Evolutionary conservation across 1,140 invertebrate species (phyloP).

Genomic region (Rhopalosiphum padi): DNA sequence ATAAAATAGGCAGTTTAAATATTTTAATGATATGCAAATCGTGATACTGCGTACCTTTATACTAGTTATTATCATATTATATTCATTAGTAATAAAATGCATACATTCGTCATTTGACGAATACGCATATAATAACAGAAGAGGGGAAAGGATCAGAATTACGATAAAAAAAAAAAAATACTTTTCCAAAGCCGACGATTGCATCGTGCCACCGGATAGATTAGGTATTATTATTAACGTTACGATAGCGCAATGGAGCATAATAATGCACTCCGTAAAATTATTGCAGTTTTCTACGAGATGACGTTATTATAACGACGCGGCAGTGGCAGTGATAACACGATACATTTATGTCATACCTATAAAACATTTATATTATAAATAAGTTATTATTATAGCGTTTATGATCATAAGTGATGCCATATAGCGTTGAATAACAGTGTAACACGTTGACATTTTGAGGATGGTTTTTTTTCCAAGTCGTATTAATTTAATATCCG

Average conservation of each 20-base stretch:
- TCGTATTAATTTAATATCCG: not conserved
- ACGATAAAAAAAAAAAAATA: not conserved
- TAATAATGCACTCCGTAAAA: not conserved
- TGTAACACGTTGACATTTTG: not conserved
- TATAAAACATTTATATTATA: too few species aligned
- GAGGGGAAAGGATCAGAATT: too few species aligned
- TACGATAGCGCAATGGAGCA: not conserved
- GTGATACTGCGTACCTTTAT: not conserved
- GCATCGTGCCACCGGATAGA: not conserved
- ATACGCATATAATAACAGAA: not conserved
- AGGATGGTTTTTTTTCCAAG: not conserved
- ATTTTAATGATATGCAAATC: not conserved
- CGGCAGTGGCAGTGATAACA: not conserved
- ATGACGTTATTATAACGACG: not conserved
- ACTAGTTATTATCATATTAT: not conserved
- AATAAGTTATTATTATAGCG: too few species aligned
- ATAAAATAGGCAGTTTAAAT: not conserved
- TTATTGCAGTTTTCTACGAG: not conserved
- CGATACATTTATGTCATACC: not conserved
- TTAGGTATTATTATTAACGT: not conserved
- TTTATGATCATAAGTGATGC: too few species aligned
- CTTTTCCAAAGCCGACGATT: not conserved
- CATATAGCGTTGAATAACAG: not conserved
- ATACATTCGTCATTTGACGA: not conserved
- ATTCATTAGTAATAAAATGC: not conserved